Percentiles rank a stretch among this genome's conserved stretches.
phyloP scores from a whole-genome alignment of 2,797 vertebrate species.

The Carcharodon carcharias region DNA sequence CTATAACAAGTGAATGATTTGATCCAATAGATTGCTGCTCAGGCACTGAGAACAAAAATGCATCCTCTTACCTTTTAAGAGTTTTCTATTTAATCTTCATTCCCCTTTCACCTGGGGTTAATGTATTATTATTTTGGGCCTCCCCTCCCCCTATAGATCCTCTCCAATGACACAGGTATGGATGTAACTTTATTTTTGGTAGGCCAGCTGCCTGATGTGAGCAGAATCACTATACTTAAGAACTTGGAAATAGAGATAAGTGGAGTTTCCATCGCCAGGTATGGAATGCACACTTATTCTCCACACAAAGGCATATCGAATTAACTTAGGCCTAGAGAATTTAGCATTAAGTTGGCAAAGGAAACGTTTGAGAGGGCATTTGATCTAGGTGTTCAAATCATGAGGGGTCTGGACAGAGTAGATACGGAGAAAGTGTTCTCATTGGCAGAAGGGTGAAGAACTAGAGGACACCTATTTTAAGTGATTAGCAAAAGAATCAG shows the following conservation, averaged over 20 bases:
- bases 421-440: not conserved
- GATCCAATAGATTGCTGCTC: not conserved
- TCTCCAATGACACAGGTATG: not conserved
- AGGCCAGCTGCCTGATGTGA: not conserved
- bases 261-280: not conserved
- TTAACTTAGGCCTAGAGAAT: not conserved
- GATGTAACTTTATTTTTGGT: not conserved
- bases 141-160: not conserved
- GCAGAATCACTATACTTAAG: not conserved
- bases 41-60: not conserved
- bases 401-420: not conserved
- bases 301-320: not conserved
- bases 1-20: too few relatives aligned
- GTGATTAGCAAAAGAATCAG: not conserved
- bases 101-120: not conserved
- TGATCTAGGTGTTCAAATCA: too few relatives aligned
- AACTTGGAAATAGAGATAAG: not conserved
- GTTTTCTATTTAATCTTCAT: not conserved
- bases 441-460: not conserved
- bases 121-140: not conserved
- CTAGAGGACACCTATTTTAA: not conserved
- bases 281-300: not conserved
- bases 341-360: not conserved
- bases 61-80: not conserved
- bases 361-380: not conserved